phyloP scores from a whole-genome alignment of 2,888 invertebrate genomes.

The Drosophila sordidapex region DNA sequence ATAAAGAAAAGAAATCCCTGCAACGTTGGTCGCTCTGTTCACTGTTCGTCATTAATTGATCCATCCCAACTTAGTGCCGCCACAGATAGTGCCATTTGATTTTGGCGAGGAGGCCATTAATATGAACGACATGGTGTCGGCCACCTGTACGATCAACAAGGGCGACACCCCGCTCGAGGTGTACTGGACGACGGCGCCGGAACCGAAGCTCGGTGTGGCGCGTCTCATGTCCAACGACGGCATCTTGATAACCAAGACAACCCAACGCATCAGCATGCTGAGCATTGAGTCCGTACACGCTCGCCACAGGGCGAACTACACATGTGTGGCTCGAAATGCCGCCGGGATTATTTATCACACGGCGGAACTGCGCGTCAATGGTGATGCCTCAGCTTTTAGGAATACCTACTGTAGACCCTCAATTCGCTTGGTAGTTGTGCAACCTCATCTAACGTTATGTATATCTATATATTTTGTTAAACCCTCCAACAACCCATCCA shows the following conservation, averaged over 20 bases:
- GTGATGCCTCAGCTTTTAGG: slow-evolving; percentile 83
- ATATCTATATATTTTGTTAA: slow-evolving; percentile 35
- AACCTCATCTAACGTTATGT: slow-evolving; percentile 25
- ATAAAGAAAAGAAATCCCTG: not conserved
- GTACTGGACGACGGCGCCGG: slow-evolving; percentile 87
- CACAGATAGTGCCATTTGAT: slow-evolving; percentile 91
- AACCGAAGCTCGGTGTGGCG: slow-evolving; percentile 86
- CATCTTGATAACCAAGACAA: slow-evolving; percentile 87
- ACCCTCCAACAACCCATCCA: slow-evolving; percentile 22
- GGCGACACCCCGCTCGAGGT: slow-evolving; percentile 92
- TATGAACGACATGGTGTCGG: slow-evolving; percentile 90
- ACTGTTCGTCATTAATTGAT: slow-evolving; percentile 13
- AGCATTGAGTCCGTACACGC: slow-evolving; percentile 89
- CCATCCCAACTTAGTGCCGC: slow-evolving; percentile 87
- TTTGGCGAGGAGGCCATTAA: slow-evolving; percentile 92
- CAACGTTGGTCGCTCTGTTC: slow-evolving; percentile 69
- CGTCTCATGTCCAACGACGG: slow-evolving; percentile 87
- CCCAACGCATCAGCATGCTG: slow-evolving; percentile 88
- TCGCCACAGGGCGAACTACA: slow-evolving; percentile 90
- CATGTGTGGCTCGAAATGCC: slow-evolving; percentile 90
- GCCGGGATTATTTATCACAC: slow-evolving; percentile 90
- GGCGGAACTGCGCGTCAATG: slow-evolving; percentile 90
- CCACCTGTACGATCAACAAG: slow-evolving; percentile 90
- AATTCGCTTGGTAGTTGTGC: slow-evolving; percentile 31
- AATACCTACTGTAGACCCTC: slow-evolving; percentile 5